A percentile compares a stretch with the other conserved stretches of the same genome.
These are phyloP conservation scores for Synergus japonicus DNA, from an alignment of 2,888 invertebrate genomes.

Conservation along the genomic window DNA sequence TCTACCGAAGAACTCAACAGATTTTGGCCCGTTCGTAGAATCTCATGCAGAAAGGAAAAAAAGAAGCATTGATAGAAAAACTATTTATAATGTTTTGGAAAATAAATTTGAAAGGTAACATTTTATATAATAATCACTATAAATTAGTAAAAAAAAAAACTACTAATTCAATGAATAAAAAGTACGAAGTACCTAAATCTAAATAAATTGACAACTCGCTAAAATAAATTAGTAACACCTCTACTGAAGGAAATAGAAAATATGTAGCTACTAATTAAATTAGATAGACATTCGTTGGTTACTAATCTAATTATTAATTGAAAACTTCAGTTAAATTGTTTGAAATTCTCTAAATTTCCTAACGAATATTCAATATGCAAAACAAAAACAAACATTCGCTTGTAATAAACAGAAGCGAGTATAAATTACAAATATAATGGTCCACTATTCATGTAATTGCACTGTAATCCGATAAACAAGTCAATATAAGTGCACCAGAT, in stretches of 20 bases:
- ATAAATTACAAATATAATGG: conserved; percentile 6
- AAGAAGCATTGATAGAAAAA: conserved; percentile 79
- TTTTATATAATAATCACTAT: background rate
- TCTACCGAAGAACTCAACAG: conserved; percentile 80
- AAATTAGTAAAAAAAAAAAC: background rate
- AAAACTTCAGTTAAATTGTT: no score
- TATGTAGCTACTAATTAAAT: no score
- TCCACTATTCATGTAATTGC: background rate
- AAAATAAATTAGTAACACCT: no score
- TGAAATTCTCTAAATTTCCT: no score
- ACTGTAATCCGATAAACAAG: conserved; percentile 13
- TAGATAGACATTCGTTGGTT: no score
- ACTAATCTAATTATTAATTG: no score
- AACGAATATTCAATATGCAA: background rate
- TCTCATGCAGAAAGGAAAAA: conserved; percentile 66
- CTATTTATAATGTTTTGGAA: conserved; percentile 80
- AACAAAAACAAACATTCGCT: background rate
- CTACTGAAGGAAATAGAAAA: no score
- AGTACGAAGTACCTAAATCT: no score
- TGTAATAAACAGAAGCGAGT: background rate
- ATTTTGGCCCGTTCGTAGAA: conserved; percentile 43
- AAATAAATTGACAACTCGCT: no score
- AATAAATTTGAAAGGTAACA: conserved; percentile 81
- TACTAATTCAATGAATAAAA: no score
- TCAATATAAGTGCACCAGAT: background rate